phyloP scores from a whole-genome alignment of 92 coral and sea anemone genomes.

The Porites evermanni region DNA sequence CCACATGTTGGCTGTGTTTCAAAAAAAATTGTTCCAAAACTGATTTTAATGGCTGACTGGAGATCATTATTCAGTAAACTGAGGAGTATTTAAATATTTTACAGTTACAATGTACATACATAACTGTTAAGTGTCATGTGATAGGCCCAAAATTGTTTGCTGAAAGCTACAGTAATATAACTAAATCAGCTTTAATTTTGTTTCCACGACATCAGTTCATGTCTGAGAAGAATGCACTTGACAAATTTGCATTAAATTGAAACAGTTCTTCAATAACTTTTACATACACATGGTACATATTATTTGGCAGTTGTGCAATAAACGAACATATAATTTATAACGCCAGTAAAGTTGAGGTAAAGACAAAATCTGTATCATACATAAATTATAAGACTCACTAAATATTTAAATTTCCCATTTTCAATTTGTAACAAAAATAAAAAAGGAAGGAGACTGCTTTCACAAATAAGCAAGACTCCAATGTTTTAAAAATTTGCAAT shows the following conservation, averaged over 20 bases:
- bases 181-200: neutral
- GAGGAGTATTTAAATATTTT: neutral
- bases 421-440: too few relatives aligned
- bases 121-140: neutral
- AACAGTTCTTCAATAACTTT: neutral
- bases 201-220: slow-evolving; percentile 18
- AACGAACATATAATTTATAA: too few relatives aligned
- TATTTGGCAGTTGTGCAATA: too few relatives aligned
- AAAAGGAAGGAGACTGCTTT: too few relatives aligned
- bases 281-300: neutral
- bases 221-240: slow-evolving; percentile 1
- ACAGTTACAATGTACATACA: neutral
- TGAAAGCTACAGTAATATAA: neutral
- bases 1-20: neutral
- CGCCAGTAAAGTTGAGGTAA: too few relatives aligned
- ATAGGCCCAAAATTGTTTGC: neutral
- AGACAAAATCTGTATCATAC: too few relatives aligned
- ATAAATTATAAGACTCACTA: too few relatives aligned
- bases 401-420: too few relatives aligned
- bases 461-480: too few relatives aligned
- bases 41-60: neutral
- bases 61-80: neutral
- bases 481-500: too few relatives aligned
- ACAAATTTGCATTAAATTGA: neutral
- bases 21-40: neutral